Base-by-base conservation (phyloP, 2,888 invertebrate species). In the Resseliella maxima region DNA sequence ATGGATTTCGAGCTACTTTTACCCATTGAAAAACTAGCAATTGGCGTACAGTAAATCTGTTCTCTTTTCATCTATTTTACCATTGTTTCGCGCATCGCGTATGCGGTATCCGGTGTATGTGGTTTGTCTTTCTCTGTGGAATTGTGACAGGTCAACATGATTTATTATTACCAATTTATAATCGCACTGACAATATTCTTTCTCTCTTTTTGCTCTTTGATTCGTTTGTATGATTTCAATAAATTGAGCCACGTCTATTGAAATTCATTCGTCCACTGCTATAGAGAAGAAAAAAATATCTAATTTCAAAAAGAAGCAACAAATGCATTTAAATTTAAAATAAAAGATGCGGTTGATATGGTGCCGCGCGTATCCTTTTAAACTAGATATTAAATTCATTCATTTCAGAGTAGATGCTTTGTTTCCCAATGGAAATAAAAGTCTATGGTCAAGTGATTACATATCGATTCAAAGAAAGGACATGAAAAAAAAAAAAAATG, bases 261-360 rank as follows among this genome's bases (percentile, higher is more conserved):
- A 72, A 24, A 24, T 24, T 72, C 3, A 0, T 15, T 12, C 18
- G 2, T 2, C 12, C 12, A 72, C 15, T 5, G 59, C 2, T 15
- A n/a, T 2, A n/a, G 2, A 24, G 15, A 59, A 59, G 31, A 35
- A 72, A 31, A 15, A 27, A 31, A 12, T 35, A 72, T 72, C 72
- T 72, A 27, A 72, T 72, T 72, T 72, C 72, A 72, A 72, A 72
- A 72, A 18, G 72, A 35, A 72, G 15, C 72, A 72, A 15, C 72
- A 31, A 72, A 72, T 72, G 31, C 27, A 72, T 72, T 72, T 72
- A 35, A 72, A 72, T 72, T 72, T 72, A 72, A 72, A 72, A 72
- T 72, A 72, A 72, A n/a, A 72, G 72, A 72, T 72, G 72, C 31
- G 72, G 72, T 72, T 72, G 72, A 72, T 72, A 72, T 72, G 72